Evolutionary conservation across 2,888 invertebrate genomes (phyloP).

Genomic region (Callimorpha dominula): DNA sequence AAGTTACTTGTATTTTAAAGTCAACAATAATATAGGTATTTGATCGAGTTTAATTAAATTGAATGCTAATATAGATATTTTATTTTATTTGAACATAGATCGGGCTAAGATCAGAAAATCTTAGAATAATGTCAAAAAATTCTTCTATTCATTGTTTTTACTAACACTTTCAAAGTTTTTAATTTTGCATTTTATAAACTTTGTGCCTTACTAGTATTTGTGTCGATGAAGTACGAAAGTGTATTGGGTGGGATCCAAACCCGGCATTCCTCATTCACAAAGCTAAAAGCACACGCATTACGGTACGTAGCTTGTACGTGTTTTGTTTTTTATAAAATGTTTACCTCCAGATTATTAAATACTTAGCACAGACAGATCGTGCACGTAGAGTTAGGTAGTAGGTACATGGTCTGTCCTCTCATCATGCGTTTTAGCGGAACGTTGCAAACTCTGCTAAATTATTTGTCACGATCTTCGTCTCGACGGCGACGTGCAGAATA

Average conservation of each 20-base stretch:
- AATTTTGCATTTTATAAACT: too few relatives aligned
- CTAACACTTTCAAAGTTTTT: too few relatives aligned
- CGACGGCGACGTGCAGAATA: conserved; percentile 7
- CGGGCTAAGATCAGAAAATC: too few relatives aligned
- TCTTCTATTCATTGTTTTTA: too few relatives aligned
- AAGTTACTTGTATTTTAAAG: too few relatives aligned
- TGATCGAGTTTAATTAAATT: too few relatives aligned
- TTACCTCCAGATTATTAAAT: background rate
- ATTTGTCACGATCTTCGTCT: conserved; percentile 53
- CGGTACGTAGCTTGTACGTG: background rate
- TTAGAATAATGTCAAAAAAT: too few relatives aligned
- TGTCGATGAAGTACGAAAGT: background rate
- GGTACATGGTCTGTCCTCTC: conserved; percentile 18
- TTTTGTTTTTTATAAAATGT: background rate
- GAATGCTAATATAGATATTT: too few relatives aligned
- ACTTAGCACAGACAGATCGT: background rate
- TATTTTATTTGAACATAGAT: too few relatives aligned
- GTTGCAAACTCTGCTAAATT: conserved; percentile 55
- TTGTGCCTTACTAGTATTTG: too few relatives aligned
- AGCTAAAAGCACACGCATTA: background rate
- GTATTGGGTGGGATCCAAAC: background rate
- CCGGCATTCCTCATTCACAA: background rate
- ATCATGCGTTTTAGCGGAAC: conserved; percentile 48
- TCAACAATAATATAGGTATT: too few relatives aligned
- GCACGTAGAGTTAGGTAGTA: background rate